Evolutionary conservation across 2,888 invertebrate species (phyloP).

Genomic region (Drosophila pseudotakahashii): DNA sequence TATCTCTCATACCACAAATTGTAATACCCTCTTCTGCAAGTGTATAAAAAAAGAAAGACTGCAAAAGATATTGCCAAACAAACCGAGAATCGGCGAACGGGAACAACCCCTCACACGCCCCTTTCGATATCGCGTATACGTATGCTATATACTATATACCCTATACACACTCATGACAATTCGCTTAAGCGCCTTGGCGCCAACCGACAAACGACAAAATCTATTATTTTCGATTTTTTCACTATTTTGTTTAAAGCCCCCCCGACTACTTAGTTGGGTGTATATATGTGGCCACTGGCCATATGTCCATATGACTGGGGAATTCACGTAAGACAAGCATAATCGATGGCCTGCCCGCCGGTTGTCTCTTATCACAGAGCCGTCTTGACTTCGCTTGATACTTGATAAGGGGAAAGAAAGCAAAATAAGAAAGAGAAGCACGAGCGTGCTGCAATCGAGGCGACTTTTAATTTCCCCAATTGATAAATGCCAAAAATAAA

Average conservation of each 20-base stretch:
- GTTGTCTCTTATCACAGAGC: conserved; percentile 45
- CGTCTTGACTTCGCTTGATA: conserved; percentile 7
- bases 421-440: background rate
- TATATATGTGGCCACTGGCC: conserved; percentile 1
- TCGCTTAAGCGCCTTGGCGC: conserved; percentile 72
- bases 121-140: conserved; percentile 27
- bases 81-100: conserved; percentile 41
- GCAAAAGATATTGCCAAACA: conserved; percentile 20
- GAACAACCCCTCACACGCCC: conserved; percentile 21
- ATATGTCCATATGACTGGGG: conserved; percentile 9
- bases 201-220: conserved; percentile 57
- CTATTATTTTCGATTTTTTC: conserved; percentile 35
- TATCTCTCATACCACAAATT: too few species aligned
- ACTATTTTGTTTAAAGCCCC: conserved; percentile 19
- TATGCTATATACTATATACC: conserved; percentile 5
- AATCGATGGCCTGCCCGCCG: conserved; percentile 57
- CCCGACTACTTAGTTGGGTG: conserved; percentile 8
- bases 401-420: conserved; percentile 41
- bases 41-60: background rate
- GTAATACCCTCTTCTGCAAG: background rate
- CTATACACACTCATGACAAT: conserved; percentile 47
- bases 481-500: conserved; percentile 33
- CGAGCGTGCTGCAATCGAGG: conserved; percentile 28
- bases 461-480: conserved; percentile 38
- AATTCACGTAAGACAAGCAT: conserved; percentile 64